A percentile compares a stretch with the other conserved stretches of the same genome.
Conservation (phyloP, 2,797 vertebrate genomes). For the Eulemur coronatus region DNA sequence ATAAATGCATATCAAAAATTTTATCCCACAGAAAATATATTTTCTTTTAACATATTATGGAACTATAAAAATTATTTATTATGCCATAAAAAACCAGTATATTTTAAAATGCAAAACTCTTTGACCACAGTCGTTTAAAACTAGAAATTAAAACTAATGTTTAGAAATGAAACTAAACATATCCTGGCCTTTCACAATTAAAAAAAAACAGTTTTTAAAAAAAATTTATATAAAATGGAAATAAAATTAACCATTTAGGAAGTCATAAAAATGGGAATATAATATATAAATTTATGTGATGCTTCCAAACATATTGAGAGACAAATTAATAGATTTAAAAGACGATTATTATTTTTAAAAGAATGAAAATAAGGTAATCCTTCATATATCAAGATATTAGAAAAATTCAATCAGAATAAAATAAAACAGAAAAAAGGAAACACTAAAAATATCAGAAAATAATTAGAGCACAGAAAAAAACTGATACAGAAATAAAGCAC, state of each 20-base stretch:
- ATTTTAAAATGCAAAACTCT: neutral
- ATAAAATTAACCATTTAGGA: neutral
- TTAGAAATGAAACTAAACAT: neutral
- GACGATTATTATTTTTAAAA: neutral
- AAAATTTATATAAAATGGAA: neutral
- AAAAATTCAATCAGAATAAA: neutral
- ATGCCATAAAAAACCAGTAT: neutral
- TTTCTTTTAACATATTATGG: neutral
- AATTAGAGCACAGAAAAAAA: neutral
- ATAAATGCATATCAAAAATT: neutral
- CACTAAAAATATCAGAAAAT: neutral
- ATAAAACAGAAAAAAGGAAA: neutral
- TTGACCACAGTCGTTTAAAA: neutral
- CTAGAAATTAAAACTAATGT: neutral
- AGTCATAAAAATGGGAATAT: neutral
- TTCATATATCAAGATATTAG: neutral
- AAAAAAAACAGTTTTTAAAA: neutral
- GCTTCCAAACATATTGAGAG: neutral
- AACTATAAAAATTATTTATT: neutral
- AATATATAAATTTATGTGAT: neutral
- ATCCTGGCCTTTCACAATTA: neutral
- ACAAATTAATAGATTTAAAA: neutral
- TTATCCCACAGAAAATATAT: neutral
- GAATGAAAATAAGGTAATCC: neutral
- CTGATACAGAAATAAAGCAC: neutral